Conservation (phyloP, 2,113 vertebrate genomes). For the Taurulus bubalis region DNA sequence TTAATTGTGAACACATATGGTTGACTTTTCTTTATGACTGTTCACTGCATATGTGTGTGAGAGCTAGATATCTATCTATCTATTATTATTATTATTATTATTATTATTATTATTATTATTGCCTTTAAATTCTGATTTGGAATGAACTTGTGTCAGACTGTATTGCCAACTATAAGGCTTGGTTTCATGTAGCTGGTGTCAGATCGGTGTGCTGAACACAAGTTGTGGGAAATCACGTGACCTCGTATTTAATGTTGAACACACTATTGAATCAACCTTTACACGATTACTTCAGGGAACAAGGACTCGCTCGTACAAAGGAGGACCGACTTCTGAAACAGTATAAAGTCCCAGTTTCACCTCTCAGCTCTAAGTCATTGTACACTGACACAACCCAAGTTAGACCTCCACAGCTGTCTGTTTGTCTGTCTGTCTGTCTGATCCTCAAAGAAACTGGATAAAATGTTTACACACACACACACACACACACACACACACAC, state of each 20-base stretch:
- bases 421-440: too few species aligned
- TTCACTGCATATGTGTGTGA: not conserved
- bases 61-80: not conserved
- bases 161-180: too few species aligned
- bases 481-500: not conserved
- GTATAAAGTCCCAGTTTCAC: not conserved
- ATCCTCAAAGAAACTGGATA: not conserved
- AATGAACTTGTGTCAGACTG: too few species aligned
- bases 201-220: too few species aligned
- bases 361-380: conserved; percentile 23
- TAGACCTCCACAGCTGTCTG: not conserved
- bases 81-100: not conserved
- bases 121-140: too few species aligned
- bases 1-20: not conserved
- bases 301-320: not conserved
- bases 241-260: not conserved
- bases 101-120: too few species aligned
- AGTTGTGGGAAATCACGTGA: not conserved
- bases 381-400: conserved; percentile 16
- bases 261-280: not conserved
- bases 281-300: not conserved
- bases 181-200: too few species aligned
- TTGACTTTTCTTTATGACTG: not conserved
- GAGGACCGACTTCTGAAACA: not conserved
- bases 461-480: not conserved